Base-by-base conservation (phyloP, 23 tunicate species). In the Trididemnum clinides region DNA sequence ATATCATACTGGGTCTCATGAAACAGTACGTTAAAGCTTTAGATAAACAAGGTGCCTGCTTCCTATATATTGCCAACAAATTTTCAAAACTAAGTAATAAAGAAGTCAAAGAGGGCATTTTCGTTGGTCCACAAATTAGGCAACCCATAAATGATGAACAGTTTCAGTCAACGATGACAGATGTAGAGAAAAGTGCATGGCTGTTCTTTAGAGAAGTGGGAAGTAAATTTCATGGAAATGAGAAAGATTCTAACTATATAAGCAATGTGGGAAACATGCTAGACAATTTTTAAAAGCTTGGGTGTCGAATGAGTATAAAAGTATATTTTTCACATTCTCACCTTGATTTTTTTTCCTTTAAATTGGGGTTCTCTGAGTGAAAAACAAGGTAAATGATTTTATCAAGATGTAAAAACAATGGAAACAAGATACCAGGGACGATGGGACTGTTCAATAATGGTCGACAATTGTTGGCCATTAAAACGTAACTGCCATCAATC, bases 391-490 rank as follows among this genome's bases (percentile, higher is more conserved):
- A 37, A 66, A 66, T 29, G 37, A 66, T 66, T 66, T 66, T 20
- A 66, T 20, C n/a, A 3, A 31, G 37, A 66, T 20, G 31, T 66
- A 28, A 66, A 66, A 66, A 66, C 66, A 66, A 66, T 29, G 75
- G 37, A 66, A 66, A 66, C 37, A 66, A 66, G 75, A n/a, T 66
- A 66, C 75, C 36, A 66, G 75, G 75, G 75, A 66, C n/a, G n/a
- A n/a, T n/a, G n/a, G n/a, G n/a, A 62, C 69, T 62, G 69, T 62
- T 62, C 21, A 62, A 62, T 66, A 37, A 66, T 66, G 37, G 75
- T 37, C 19, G 36, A 66, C 75, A 29, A 66, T 23, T 66, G 75
- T 23, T 66, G 75, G 37, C n/a, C 75, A 31, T 66, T 66, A 31
- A 66, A 66, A 31, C 75, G 37, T 66, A 37, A 31, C 31, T 29